Evolutionary conservation across 2,888 invertebrate genomes (phyloP), one percentile per base, ranked within the genome.

Genomic region (Rhingia rostrata): DNA sequence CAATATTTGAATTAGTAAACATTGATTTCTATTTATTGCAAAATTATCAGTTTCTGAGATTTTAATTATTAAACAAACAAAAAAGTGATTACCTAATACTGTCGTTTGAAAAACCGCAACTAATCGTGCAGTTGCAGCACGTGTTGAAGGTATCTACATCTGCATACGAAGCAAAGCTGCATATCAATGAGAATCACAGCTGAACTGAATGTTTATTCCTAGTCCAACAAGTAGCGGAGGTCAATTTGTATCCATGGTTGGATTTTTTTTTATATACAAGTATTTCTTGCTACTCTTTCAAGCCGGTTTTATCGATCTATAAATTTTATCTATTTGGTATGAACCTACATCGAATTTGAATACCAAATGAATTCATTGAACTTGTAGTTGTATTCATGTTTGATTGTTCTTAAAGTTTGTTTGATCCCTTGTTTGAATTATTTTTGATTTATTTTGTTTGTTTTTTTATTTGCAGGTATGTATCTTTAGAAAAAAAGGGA

Each of bases 381-480:
- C 61, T 14, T 41, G 7, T 32, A 9, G 22, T 22, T 22, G 22
- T 22, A 22, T 58, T 58, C 39, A 41, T 58, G 6, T 12, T 41
- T 41, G 2, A 3, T 9, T 6, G 3, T 5, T n/a, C 4, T 33
- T 33, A n/a, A 60, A 43, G n/a, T 22, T 22, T 10, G 4, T 33
- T 33, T 47, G 35, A 4, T 22, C 22, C 22, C 22, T 47, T 35
- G 22, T 35, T 35, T 22, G 22, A 14, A 6, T 47, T 37, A 14
- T 22, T 22, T 22, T 22, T 22, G 1, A 22, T 22, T 22, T 22
- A 2, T 22, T 22, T 22, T 22, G 22, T 61, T 35, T 12, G 12
- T 3, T 35, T 35, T 63, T 35, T n/a, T 47, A 10, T 22, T 63
- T 63, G 9, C 47, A 63, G 61, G 61, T 63, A 63, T 63, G 61